These are phyloP conservation scores for Eudasyphora cyanicolor DNA, from an alignment of 2,888 invertebrate genomes.

Conservation along the genomic window DNA sequence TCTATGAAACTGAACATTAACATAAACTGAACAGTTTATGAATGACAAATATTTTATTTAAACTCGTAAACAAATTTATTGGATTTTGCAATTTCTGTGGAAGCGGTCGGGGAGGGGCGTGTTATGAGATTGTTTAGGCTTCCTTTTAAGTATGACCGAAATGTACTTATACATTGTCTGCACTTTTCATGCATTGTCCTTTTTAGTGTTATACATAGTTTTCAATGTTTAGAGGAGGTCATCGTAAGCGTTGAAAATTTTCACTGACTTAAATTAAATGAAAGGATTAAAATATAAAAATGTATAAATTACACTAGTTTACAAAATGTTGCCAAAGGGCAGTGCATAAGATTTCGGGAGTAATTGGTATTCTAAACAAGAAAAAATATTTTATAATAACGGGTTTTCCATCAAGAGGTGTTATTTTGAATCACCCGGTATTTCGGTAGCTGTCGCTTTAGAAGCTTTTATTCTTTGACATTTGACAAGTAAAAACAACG, in stretches of 20 bases:
- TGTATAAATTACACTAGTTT: background rate
- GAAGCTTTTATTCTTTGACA: no score
- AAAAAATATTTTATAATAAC: no score
- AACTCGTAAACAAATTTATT: constrained; percentile 5
- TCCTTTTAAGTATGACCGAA: background rate
- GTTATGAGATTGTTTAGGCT: no score
- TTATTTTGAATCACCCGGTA: no score
- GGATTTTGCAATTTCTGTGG: background rate
- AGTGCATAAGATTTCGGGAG: background rate
- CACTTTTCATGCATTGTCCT: background rate
- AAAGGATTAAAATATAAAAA: background rate
- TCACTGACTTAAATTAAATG: background rate
- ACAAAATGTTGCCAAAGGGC: background rate
- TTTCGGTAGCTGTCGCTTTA: no score
- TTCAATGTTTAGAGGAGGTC: background rate
- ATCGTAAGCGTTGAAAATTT: background rate
- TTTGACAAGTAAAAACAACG: no score
- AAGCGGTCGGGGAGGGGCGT: no score
- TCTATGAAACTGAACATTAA: background rate
- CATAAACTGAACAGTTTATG: no score
- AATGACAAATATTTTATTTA: background rate
- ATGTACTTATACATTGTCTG: background rate
- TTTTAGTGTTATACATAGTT: background rate
- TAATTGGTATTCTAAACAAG: no score
- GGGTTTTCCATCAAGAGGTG: no score